Conservation (phyloP, 2,797 vertebrate genomes). For the Sebastes matsubarae region DNA sequence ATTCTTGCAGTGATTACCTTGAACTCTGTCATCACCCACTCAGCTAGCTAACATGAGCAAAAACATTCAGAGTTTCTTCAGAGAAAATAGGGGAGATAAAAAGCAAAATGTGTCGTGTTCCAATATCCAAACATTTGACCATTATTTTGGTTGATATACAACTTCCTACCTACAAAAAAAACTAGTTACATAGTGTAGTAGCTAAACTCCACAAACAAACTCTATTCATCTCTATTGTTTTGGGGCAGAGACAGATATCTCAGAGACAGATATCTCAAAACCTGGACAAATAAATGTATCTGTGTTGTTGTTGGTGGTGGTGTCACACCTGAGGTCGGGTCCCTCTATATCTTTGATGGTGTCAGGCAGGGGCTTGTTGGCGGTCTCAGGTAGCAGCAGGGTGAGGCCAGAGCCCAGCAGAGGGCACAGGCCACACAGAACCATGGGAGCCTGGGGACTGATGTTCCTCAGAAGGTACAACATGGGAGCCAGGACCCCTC, state of each 20-base stretch:
- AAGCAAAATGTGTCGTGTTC: too few relatives aligned
- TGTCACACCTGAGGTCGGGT: slow-evolving; percentile 46
- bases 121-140: background rate
- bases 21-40: too few relatives aligned
- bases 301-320: too few relatives aligned
- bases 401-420: slow-evolving; percentile 74
- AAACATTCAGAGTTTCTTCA: too few relatives aligned
- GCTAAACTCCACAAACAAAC: background rate
- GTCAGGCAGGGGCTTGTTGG: slow-evolving; percentile 73
- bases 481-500: slow-evolving; percentile 76
- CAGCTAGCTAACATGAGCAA: too few relatives aligned
- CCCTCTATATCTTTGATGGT: slow-evolving; percentile 73
- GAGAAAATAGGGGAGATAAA: too few relatives aligned
- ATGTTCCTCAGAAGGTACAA: slow-evolving; percentile 64
- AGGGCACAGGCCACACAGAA: slow-evolving; percentile 76
- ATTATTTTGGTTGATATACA: background rate
- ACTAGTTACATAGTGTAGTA: background rate
- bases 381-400: slow-evolving; percentile 76
- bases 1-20: too few relatives aligned
- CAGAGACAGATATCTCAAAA: background rate
- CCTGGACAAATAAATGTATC: accelerated
- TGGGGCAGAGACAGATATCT: background rate
- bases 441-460: slow-evolving; percentile 72
- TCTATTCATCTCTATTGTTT: background rate
- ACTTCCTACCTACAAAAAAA: background rate